A percentile compares a stretch with the other conserved stretches of the same genome.
phyloP scores from a whole-genome alignment of 1,140 invertebrate species.

The Drosophila repletoides region DNA sequence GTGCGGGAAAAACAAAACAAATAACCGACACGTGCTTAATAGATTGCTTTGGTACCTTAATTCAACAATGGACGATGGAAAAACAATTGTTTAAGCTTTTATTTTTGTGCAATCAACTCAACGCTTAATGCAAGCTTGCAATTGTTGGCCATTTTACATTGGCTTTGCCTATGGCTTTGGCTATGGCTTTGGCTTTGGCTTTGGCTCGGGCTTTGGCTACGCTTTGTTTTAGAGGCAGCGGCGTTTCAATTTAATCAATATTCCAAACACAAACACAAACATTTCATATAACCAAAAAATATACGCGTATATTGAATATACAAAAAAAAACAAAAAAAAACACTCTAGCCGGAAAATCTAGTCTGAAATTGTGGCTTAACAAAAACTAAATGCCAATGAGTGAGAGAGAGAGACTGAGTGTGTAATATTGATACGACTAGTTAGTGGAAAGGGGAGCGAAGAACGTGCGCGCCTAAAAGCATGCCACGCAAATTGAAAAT shows the following conservation, averaged over 20 bases:
- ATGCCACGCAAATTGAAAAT: constrained; percentile 72
- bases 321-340: constrained; percentile 56
- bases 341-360: constrained; percentile 22
- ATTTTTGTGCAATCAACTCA: constrained; percentile 70
- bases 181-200: constrained; percentile 17
- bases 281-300: constrained; percentile 15
- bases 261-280: constrained; percentile 62
- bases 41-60: constrained; percentile 42
- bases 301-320: too few relatives aligned
- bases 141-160: constrained; percentile 42
- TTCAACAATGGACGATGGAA: constrained; percentile 6
- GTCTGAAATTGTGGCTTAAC: constrained; percentile 67
- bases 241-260: constrained; percentile 70
- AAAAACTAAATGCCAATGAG: constrained; percentile 62
- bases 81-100: constrained; percentile 58
- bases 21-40: constrained; percentile 63
- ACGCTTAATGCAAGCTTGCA: constrained; percentile 60
- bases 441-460: neutral
- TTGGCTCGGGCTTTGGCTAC: constrained; percentile 9
- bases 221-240: constrained; percentile 33
- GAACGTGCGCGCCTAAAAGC: constrained; percentile 62
- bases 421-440: constrained; percentile 13
- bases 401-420: too few relatives aligned
- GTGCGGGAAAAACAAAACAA: constrained; percentile 32
- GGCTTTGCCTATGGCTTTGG: constrained; percentile 13